Percentiles rank a stretch among this genome's conserved stretches.
These are phyloP conservation scores for Litoditis marina DNA, from an alignment of 2,888 invertebrate species.

Conservation along the genomic window DNA sequence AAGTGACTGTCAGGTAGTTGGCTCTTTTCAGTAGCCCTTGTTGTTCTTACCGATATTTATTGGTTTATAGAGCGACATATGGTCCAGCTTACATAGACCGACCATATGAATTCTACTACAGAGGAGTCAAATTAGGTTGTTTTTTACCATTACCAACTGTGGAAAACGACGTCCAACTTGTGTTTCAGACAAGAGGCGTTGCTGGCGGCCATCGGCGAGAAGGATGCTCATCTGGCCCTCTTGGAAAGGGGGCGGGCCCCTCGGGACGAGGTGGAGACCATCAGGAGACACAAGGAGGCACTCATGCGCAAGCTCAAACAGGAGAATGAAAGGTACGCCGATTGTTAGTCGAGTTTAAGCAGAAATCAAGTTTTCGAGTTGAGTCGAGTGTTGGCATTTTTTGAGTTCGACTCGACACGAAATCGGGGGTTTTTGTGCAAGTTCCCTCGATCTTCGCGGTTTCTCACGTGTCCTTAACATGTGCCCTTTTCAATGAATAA, in stretches of 20 bases:
- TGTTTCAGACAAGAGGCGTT: slow-evolving; percentile 79
- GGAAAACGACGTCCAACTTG: neutral
- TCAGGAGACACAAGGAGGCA: slow-evolving; percentile 45
- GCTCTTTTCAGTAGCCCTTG: too few species aligned
- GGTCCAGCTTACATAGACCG: too few species aligned
- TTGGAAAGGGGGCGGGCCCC: slow-evolving; percentile 68
- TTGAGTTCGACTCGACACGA: neutral
- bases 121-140: too few species aligned
- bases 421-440: neutral
- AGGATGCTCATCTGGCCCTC: slow-evolving; percentile 81
- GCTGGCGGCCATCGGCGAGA: slow-evolving; percentile 79
- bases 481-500: too few species aligned
- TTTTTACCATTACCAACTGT: neutral
- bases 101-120: too few species aligned
- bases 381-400: neutral
- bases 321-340: slow-evolving; percentile 40
- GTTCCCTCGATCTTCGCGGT: neutral
- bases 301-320: slow-evolving; percentile 43
- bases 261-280: slow-evolving; percentile 42
- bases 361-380: neutral
- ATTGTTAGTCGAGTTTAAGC: too few species aligned
- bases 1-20: too few species aligned
- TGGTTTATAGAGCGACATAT: too few species aligned
- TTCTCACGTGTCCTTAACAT: neutral
- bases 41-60: too few species aligned